These are phyloP conservation scores for Beris morrisii DNA, from an alignment of 2,888 invertebrate species.

Conservation along the genomic window DNA sequence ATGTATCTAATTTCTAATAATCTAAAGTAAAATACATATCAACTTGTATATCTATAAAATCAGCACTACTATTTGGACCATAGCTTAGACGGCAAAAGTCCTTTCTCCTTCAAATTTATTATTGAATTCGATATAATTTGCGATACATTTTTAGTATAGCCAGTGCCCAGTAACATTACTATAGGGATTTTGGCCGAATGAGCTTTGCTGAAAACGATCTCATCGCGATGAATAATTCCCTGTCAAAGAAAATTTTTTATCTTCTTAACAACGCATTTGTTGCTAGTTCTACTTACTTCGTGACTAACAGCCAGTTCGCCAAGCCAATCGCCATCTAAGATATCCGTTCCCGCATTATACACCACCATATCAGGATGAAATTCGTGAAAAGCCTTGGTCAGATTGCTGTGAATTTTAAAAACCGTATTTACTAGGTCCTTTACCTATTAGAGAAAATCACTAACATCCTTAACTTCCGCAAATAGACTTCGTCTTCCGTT, in stretches of 20 bases:
- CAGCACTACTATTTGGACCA: constrained; percentile 26
- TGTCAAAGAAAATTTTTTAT: constrained; percentile 46
- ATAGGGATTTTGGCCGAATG: constrained; percentile 65
- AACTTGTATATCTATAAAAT: neutral
- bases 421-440: too few species aligned
- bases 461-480: constrained; percentile 65
- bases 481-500: constrained; percentile 68
- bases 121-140: constrained; percentile 78
- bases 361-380: constrained; percentile 74
- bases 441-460: constrained; percentile 43
- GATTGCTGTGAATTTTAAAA: constrained; percentile 57
- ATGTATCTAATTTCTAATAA: neutral
- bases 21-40: constrained; percentile 1
- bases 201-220: constrained; percentile 73
- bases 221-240: constrained; percentile 78
- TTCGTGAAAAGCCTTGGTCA: constrained; percentile 66
- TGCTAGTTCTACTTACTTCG: constrained; percentile 43
- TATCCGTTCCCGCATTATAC: constrained; percentile 86
- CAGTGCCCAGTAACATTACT: constrained; percentile 80
- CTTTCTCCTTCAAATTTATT: constrained; percentile 65
- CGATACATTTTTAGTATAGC: constrained; percentile 73
- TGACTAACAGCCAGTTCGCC: constrained; percentile 68
- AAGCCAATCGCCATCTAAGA: constrained; percentile 71
- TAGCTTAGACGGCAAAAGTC: constrained; percentile 55
- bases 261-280: neutral